Evolutionary conservation across 2,888 invertebrate species (phyloP), one percentile per base, ranked within the genome.

Genomic region (Macrophya annulata): DNA sequence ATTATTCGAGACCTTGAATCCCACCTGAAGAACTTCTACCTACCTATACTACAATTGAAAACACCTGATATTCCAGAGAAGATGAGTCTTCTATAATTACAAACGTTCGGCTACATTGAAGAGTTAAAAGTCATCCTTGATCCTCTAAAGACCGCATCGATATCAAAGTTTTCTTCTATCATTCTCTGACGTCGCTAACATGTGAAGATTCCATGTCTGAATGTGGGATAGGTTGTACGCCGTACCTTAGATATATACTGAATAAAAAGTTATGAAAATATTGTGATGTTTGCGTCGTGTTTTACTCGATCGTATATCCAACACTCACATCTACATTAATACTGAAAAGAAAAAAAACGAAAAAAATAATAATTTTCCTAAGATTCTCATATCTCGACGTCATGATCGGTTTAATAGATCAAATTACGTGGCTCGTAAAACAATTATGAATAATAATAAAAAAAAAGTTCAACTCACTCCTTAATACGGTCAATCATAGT

Each of bases 91-190:
- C 17, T 74, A 45, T 74, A 45, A 74, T 43, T 25, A 74, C 45
- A 8, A 12, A 45, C 45, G 43, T 45, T 51, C 31, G 25, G 55
- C 31, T 77, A 55, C 17, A 77, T 51, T 17, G 17, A 77, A 37
- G 37, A 77, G 10, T 77, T 31, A n/a, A 48, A 77, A 77, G 77
- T 77, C 77, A 77, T 55, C 55, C 77, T 77, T 43, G 55, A 77
- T 77, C 51, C 77, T 37, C 25, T 51, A 51, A 4, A 48, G 55
- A 51, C 48, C 17, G 17, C 15, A 51, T 55, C 55, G 55, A 77
- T 77, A 55, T 77, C 9, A 17, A 5, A 51, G 25, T 55, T 55
- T 6, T 74, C 12, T 21, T 45, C 21, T 74, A n/a, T 45, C n/a
- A 45, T 45, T 74, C 72, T 74, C 21, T 45, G 45, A 43, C 72